Base-by-base conservation (phyloP, 2,797 vertebrate genomes). In the Falco naumanni region DNA sequence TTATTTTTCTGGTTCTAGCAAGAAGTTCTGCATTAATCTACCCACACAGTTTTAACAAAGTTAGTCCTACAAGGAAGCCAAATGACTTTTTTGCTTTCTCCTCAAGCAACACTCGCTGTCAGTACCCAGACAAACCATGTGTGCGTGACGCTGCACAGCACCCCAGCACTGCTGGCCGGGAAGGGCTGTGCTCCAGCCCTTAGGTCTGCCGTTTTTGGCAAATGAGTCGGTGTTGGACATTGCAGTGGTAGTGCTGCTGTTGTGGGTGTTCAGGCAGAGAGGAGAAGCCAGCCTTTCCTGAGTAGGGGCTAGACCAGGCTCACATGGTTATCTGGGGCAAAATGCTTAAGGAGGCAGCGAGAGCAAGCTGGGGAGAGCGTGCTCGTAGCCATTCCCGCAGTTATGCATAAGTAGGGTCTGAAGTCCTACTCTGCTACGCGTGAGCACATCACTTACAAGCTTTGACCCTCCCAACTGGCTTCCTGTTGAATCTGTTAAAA, bases 61-160 rank as follows among this genome's bases (percentile, higher is more conserved):
- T 51, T 29, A 37, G 22, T 59, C 71, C 68, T 66, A 17, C 29
- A 34, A 53, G 43, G 69, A 39, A 89, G 68, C 43, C 29, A 33
- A 20, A 31, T 60, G 28, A 31, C 51, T 33, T 66, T 66, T 57
- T 20, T 60, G 60, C 51, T n/a, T 84, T 68, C 45, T 54, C 11
- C 41, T 53, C 29, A 15, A 45, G 48, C 33, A 41, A 6, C 25
- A 0, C 26, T 26, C 74, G 65, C 41, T 47, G 19, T 37, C 47
- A 3, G 71, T 18, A 16, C 41, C 50, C 47, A 47, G 72, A 15
- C 37, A 28, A 54, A 15, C 39, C 13, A 22, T 10, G 8, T 4
- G 60, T 17, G 37, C 0, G 0, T 9, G 29, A 34, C 0, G 5
- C 65, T 43, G 8, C 8, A 0, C 51, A 19, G 56, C 0, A 0